These are phyloP conservation scores for Ctenosaura bakeri DNA, from an alignment of 2,797 vertebrate species.

Conservation along the genomic window DNA sequence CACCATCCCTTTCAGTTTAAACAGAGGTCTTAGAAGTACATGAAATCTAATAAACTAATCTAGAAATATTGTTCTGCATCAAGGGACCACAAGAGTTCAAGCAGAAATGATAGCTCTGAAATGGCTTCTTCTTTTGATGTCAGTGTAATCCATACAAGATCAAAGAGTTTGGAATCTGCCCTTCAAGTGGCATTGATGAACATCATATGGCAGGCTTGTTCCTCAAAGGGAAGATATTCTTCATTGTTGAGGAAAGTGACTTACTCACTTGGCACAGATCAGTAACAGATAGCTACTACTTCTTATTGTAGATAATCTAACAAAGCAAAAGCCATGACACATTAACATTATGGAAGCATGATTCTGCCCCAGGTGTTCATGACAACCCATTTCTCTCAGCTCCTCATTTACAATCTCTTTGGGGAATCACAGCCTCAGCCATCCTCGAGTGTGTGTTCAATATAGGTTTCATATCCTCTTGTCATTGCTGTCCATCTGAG, in stretches of 20 bases:
- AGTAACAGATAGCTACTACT: neutral
- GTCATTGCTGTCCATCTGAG: slow-evolving; percentile 45
- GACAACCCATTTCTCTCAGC: neutral
- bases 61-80: neutral
- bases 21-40: neutral
- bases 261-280: neutral
- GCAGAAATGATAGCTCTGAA: neutral
- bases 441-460: slow-evolving; percentile 53
- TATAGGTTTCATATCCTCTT: slow-evolving; percentile 46
- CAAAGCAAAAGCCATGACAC: neutral
- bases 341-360: neutral
- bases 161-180: neutral
- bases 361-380: neutral
- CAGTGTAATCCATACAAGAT: neutral
- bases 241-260: neutral
- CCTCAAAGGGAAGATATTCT: neutral
- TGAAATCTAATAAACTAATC: neutral
- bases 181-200: neutral
- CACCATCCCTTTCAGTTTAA: neutral
- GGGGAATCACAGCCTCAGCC: slow-evolving; percentile 47
- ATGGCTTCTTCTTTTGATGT: neutral
- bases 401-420: slow-evolving; percentile 35
- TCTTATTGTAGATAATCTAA: too few relatives aligned
- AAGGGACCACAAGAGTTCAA: neutral
- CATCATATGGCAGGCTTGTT: neutral